phyloP scores from a whole-genome alignment of 2,888 invertebrate genomes.

The Boloria selene region DNA sequence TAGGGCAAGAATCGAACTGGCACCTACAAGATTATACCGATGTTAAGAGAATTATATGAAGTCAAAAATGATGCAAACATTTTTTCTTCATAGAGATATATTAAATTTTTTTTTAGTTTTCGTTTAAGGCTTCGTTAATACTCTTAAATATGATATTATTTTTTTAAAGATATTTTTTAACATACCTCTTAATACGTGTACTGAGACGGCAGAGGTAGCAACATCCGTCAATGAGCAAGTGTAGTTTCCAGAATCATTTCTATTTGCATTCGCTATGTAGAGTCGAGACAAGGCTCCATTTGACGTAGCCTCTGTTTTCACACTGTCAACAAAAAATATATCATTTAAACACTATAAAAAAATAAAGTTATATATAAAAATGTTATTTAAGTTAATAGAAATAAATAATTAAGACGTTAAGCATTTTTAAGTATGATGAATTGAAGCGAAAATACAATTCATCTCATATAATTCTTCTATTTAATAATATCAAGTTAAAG shows the following conservation, averaged over 20 bases:
- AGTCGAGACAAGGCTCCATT: slow-evolving; percentile 88
- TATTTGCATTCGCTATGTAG: slow-evolving; percentile 90
- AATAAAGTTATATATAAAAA: too few species aligned
- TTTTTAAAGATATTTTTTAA: slow-evolving; percentile 17
- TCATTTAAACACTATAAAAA: background rate
- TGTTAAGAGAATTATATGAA: too few species aligned
- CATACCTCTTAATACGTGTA: slow-evolving; percentile 90
- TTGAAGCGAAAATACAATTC: too few species aligned
- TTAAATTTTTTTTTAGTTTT: too few species aligned
- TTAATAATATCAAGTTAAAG: background rate
- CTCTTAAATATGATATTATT: too few species aligned
- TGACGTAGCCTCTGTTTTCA: slow-evolving; percentile 89
- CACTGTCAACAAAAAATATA: slow-evolving; percentile 75
- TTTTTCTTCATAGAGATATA: too few species aligned
- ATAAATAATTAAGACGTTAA: too few species aligned
- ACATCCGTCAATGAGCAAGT: slow-evolving; percentile 89
- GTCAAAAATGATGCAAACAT: too few species aligned
- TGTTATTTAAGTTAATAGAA: too few species aligned
- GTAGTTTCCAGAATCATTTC: slow-evolving; percentile 90
- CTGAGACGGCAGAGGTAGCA: slow-evolving; percentile 86
- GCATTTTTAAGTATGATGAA: too few species aligned
- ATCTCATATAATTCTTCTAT: background rate
- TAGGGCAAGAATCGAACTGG: slow-evolving; percentile 9
- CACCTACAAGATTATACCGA: background rate
- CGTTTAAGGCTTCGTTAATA: too few species aligned